These are phyloP conservation scores for Carterocephalus palaemon DNA, from an alignment of 2,888 invertebrate genomes.

Conservation along the genomic window DNA sequence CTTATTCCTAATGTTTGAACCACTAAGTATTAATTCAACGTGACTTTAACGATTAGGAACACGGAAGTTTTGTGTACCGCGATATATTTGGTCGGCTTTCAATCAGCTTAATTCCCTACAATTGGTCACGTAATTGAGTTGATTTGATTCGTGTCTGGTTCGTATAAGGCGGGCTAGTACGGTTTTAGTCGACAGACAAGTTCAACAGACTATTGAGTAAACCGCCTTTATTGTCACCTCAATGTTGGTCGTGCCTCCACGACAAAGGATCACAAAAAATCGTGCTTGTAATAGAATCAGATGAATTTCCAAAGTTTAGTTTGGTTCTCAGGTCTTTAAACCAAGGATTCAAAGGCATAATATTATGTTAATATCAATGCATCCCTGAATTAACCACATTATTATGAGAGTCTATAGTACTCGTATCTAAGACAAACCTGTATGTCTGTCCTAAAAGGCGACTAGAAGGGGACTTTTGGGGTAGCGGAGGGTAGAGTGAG, in stretches of 20 bases:
- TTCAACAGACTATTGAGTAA: conserved; percentile 44
- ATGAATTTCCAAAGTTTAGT: conserved; percentile 1
- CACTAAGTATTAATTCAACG: conserved; percentile 4
- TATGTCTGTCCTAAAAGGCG: too few relatives aligned
- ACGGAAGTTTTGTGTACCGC: conserved; percentile 19
- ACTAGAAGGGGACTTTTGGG: too few relatives aligned
- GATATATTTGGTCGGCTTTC: conserved; percentile 42
- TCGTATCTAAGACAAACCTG: too few relatives aligned
- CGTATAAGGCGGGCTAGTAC: conserved; percentile 46
- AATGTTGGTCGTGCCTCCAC: conserved; percentile 37
- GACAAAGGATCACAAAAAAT: conserved; percentile 40
- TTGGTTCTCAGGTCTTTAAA: too few relatives aligned
- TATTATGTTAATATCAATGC: too few relatives aligned
- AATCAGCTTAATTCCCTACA: conserved; percentile 53
- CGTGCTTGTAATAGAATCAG: conserved; percentile 21
- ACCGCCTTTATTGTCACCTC: conserved; percentile 42
- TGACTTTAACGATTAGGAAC: conserved; percentile 10
- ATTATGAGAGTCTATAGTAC: too few relatives aligned
- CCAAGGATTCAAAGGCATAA: too few relatives aligned
- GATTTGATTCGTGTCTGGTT: conserved; percentile 42
- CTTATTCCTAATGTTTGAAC: neutral
- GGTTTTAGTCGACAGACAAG: conserved; percentile 40
- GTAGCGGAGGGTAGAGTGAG: too few relatives aligned
- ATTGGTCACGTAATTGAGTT: conserved; percentile 48
- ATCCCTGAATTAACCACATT: too few relatives aligned